These are phyloP conservation scores for Drosophila melanosoma DNA, from an alignment of 2,888 invertebrate genomes.

Conservation along the genomic window DNA sequence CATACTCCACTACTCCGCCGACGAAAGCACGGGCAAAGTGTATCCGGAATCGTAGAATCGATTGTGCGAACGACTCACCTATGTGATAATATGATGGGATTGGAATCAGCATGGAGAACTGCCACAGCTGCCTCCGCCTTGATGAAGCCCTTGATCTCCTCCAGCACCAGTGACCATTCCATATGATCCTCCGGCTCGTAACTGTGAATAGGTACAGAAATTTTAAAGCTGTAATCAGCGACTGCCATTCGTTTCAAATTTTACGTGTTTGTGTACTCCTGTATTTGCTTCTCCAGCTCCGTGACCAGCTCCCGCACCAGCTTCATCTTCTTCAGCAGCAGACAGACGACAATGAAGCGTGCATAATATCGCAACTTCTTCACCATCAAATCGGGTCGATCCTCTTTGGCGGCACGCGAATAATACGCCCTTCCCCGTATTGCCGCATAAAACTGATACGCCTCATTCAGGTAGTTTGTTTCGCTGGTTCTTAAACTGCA, in stretches of 20 bases:
- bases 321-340: constrained; percentile 96
- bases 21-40: constrained; percentile 86
- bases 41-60: constrained; percentile 43
- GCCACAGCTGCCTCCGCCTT: constrained; percentile 95
- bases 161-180: constrained; percentile 97
- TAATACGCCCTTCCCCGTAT: constrained; percentile 97
- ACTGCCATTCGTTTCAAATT: constrained; percentile 12
- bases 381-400: constrained; percentile 97
- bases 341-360: constrained; percentile 97
- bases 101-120: constrained; percentile 94
- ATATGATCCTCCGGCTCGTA: constrained; percentile 99
- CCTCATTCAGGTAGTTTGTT: constrained; percentile 97
- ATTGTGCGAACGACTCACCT: constrained; percentile 86
- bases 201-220: constrained; percentile 58
- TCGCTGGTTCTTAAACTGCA: constrained; percentile 96
- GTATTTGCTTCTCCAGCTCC: constrained; percentile 96
- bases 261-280: constrained; percentile 95
- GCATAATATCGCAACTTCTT: constrained; percentile 98
- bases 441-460: constrained; percentile 98
- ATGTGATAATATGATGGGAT: constrained; percentile 94
- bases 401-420: constrained; percentile 96
- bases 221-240: constrained; percentile 28
- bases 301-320: constrained; percentile 95
- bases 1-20: constrained; percentile 83
- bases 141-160: constrained; percentile 97